phyloP scores from a whole-genome alignment of 1,140 invertebrate genomes.

The Orussus abietinus region DNA sequence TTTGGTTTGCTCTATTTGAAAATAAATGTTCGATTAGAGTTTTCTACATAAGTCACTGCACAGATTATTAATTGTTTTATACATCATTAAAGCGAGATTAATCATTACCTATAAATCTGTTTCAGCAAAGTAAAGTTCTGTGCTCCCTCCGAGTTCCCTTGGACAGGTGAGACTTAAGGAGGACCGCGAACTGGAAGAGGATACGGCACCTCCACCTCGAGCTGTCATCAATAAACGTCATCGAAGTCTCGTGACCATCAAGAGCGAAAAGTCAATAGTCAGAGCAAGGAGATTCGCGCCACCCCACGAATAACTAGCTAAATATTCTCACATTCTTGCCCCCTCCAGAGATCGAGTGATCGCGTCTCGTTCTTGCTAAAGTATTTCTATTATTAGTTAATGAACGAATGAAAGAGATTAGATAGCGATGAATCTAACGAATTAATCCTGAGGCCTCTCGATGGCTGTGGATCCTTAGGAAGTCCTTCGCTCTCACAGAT shows the following conservation, averaged over 20 bases:
- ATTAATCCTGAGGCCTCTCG: neutral
- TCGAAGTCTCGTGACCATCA: constrained; percentile 27
- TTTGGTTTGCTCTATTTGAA: too few relatives aligned
- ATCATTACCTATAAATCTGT: too few relatives aligned
- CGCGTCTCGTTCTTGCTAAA: neutral
- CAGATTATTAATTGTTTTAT: too few relatives aligned
- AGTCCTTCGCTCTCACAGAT: too few relatives aligned
- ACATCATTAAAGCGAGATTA: too few relatives aligned
- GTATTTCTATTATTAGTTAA: neutral
- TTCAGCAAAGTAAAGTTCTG: constrained; percentile 69
- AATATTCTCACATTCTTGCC: neutral
- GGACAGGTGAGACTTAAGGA: constrained; percentile 56
- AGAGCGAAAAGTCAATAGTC: too few relatives aligned
- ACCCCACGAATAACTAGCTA: too few relatives aligned
- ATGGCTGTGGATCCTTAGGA: too few relatives aligned
- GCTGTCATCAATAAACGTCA: constrained; percentile 21
- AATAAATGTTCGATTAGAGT: too few relatives aligned
- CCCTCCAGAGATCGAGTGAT: neutral
- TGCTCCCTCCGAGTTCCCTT: constrained; percentile 65
- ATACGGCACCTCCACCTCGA: constrained; percentile 29
- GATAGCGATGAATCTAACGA: neutral
- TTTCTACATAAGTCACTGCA: too few relatives aligned
- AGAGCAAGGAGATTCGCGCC: too few relatives aligned
- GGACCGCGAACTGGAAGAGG: constrained; percentile 25
- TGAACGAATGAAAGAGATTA: too few relatives aligned